Base-by-base conservation (phyloP, 2,888 invertebrate genomes). In the Harpalus rubripes region DNA sequence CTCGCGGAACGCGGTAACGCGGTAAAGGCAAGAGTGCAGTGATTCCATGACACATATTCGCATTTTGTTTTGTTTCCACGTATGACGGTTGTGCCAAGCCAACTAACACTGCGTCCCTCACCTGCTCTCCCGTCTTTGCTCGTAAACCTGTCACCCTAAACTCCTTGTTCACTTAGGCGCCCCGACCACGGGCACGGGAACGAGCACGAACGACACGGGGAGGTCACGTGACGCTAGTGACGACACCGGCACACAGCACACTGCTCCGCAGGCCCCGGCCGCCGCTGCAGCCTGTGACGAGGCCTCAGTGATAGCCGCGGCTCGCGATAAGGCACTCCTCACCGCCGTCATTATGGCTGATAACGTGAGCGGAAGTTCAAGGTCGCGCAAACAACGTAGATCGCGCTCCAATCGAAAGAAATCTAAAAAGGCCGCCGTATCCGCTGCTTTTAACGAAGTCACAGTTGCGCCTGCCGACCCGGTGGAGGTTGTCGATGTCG, bases 341-440 rank as follows among this genome's bases (percentile, higher is more conserved):
- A 56, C 44, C 58, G 58, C 84, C 22, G 52, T 65, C 58, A 85
- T 85, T 39, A 88, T 88, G 87, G 82, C 86, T 84, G 87, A 88
- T 87, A 87, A 84, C 85, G 86, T 78, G 68, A 86, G 84, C 82
- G 87, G 86, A 83, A 87, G 85, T 81, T 88, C 88, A 87, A 88
- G 87, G 87, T 87, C 88, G 68, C 85, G 85, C 82, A 86, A 86
- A 86, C 87, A 86, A 79, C 87, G 88, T 72, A 72, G 74, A 72
- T 85, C 86, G 85, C 87, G 87, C 81, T 81, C 84, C 76, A 86
- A 86, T 85, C 87, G 87, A 68, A 87, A 86, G 86, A 87, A 86
- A 85, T 81, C 85, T 61, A 87, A 86, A 85, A 87, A 78, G 39
- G 1, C 68, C 39, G 39, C 52, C 44, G 52, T 8, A 6, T 2